A percentile compares a stretch with the other conserved stretches of the same genome.
These are phyloP conservation scores for Garra rufa DNA, from an alignment of 2,113 vertebrate genomes.

Conservation along the genomic window DNA sequence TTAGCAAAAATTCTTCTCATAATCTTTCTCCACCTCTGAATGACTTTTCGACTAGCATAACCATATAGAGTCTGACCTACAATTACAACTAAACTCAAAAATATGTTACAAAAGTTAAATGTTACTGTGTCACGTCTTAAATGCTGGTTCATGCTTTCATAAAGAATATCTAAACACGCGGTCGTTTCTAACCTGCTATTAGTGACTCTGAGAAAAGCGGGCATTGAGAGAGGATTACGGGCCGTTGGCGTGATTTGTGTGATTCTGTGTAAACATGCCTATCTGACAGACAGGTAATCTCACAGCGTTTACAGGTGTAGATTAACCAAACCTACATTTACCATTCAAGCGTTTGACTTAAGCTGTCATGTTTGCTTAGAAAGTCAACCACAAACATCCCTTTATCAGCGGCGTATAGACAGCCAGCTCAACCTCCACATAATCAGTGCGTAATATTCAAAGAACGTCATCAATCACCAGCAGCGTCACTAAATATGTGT, in stretches of 20 bases:
- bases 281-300: background rate
- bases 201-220: background rate
- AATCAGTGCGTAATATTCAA: background rate
- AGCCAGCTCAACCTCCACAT: background rate
- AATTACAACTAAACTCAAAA: background rate
- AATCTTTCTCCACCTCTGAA: background rate
- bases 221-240: background rate
- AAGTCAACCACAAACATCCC: background rate
- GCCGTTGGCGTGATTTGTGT: background rate
- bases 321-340: conserved; percentile 10
- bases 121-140: background rate
- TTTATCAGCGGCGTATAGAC: background rate
- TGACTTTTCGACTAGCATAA: background rate
- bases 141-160: background rate
- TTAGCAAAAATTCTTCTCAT: background rate
- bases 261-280: conserved; percentile 5
- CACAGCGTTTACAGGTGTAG: background rate
- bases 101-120: background rate
- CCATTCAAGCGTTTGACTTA: background rate
- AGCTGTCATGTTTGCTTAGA: conserved; percentile 23
- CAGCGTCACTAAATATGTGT: background rate
- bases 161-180: background rate
- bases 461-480: background rate
- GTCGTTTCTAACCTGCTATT: background rate
- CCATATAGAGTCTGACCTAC: background rate